These are phyloP conservation scores for Galago senegalensis DNA, from an alignment of 2,797 vertebrate genomes.

Conservation along the genomic window DNA sequence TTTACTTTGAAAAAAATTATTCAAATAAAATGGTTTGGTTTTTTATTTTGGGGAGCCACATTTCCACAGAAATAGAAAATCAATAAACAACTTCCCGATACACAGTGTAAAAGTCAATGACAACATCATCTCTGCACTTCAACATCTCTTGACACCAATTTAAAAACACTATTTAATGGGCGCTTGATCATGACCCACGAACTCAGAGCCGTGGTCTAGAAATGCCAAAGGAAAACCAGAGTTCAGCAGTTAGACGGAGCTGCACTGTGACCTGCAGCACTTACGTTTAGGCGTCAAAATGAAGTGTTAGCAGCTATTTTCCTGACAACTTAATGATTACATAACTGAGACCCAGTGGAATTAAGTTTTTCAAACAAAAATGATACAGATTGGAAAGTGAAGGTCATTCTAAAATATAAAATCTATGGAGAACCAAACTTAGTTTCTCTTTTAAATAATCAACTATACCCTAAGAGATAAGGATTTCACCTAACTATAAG, in stretches of 20 bases:
- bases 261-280: neutral
- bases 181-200: neutral
- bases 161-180: neutral
- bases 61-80: conserved; percentile 10
- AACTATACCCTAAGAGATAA: neutral
- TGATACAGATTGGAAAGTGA: neutral
- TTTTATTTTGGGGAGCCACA: conserved; percentile 41
- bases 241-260: neutral
- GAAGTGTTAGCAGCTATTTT: neutral
- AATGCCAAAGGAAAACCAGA: conserved; percentile 3
- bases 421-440: neutral
- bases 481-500: conserved; percentile 25
- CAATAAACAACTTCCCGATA: neutral
- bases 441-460: conserved; percentile 23
- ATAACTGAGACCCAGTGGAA: neutral
- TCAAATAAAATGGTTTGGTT: neutral
- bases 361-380: neutral
- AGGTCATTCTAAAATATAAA: conserved; percentile 48
- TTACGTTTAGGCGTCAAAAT: neutral
- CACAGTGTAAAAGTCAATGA: neutral
- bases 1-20: conserved; percentile 53
- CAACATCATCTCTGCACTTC: neutral
- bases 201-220: neutral
- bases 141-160: neutral
- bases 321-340: neutral